Evolutionary conservation across 2,888 invertebrate genomes (phyloP), one percentile per base, ranked within the genome.

Genomic region (Pseudococcus longispinus): DNA sequence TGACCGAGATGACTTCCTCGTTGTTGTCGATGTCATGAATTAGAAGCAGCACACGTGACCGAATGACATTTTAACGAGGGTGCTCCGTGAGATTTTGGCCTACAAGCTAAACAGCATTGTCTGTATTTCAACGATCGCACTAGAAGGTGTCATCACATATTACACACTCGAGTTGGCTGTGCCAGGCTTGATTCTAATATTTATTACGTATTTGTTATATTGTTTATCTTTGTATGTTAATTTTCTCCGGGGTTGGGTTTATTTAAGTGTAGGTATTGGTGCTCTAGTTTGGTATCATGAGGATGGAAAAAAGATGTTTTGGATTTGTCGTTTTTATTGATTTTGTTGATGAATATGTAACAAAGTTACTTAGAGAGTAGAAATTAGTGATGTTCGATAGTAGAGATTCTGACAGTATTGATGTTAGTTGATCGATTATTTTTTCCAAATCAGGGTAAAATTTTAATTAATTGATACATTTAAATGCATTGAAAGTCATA

Each of bases 31-130:
- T 80, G 77, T 80, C 77, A 80, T 80, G 77, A 80, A 80, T 80
- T 80, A 80, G 29, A 80, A 80, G 29, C 20, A 42, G 77, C 13
- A 42, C 77, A 80, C 77, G 77, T 23, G 77, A 80, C 77, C 77
- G 42, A 80, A 80, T 80, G 42, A 80, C 77, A 80, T 80, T 80
- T 80, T 80, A 80, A 80, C 42, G 42, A 80, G 77, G 77, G 77
- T 80, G 77, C 37, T 80, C 18, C 42, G 77, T 80, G 77, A 80
- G 77, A 80, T 80, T 74, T 80, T 80, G 77, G 77, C 77, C 23
- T 42, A 80, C 42, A 80, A 80, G 77, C 23, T 37, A 80, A 42
- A 42, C 77, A n/a, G 42, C 42, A 80, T 80, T 80, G 77, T 80
- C 20, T 80, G 42, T 80, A 11, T 80, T 77, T 77, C 77, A 80